A percentile compares a stretch with the other conserved stretches of the same genome.
phyloP scores from a whole-genome alignment of 2,113 vertebrate species.

The Siphamia tubifer region DNA sequence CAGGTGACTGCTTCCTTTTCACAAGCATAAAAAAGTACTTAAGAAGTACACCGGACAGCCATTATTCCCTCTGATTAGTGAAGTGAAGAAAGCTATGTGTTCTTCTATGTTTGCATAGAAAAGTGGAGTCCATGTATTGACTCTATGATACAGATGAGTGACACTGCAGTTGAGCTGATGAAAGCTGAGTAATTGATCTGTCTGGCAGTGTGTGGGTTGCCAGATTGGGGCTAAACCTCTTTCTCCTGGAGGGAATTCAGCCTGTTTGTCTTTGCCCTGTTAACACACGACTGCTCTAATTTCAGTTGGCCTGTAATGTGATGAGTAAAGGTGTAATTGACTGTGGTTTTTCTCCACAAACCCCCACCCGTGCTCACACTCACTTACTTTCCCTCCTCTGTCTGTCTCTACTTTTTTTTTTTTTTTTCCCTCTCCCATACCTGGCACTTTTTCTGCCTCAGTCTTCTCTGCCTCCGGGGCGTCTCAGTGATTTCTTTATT shows the following conservation, averaged over 20 bases:
- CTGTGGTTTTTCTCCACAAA: slow-evolving; percentile 38
- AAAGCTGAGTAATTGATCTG: slow-evolving; percentile 46
- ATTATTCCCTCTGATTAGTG: no score
- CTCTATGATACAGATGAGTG: slow-evolving; percentile 8
- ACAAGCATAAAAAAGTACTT: no score
- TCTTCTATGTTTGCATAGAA: neutral
- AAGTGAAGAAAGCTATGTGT: no score
- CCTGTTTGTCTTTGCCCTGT: slow-evolving; percentile 56
- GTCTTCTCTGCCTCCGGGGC: slow-evolving; percentile 6
- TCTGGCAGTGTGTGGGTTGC: slow-evolving; percentile 12
- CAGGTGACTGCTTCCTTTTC: no score
- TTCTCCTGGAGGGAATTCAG: slow-evolving; percentile 26
- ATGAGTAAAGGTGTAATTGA: slow-evolving; percentile 63
- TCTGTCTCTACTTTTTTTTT: neutral
- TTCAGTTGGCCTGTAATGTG: slow-evolving; percentile 49
- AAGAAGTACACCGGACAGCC: no score
- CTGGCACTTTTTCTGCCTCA: neutral
- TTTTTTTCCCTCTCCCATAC: neutral
- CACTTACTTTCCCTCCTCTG: neutral
- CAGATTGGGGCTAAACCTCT: slow-evolving; percentile 22
- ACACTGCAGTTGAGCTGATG: slow-evolving; percentile 13
- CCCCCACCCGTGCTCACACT: neutral
- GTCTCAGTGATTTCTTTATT: slow-evolving; percentile 24
- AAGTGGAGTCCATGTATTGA: neutral
- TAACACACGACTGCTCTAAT: slow-evolving; percentile 58